Evolutionary conservation across 2,888 invertebrate genomes (phyloP).

Genomic region (Hypena proboscidalis): DNA sequence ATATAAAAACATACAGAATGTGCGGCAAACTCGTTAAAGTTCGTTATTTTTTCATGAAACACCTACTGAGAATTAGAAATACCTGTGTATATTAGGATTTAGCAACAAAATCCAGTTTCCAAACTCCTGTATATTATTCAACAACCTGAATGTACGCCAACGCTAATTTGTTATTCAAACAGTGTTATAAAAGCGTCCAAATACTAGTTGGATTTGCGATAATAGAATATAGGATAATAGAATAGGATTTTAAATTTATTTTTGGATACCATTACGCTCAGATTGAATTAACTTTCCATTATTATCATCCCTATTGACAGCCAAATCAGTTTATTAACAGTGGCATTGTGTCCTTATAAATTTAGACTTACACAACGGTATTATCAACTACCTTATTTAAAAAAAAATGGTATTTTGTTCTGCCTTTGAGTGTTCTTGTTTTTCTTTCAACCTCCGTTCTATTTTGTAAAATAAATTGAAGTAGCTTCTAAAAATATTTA

Average conservation of each 20-base stretch:
- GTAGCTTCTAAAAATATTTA: no score
- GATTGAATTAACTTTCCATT: background rate
- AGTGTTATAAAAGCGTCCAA: background rate
- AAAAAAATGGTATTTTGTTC: no score
- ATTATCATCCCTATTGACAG: background rate
- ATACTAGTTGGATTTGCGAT: background rate
- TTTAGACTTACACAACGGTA: no score
- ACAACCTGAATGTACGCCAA: conserved; percentile 6
- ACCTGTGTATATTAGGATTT: conserved; percentile 1
- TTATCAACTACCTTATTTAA: no score
- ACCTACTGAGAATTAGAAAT: background rate
- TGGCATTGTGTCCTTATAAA: no score
- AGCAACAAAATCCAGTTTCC: background rate
- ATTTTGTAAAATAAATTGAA: no score
- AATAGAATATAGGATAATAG: background rate
- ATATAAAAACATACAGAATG: no score
- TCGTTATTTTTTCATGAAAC: background rate
- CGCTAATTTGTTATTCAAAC: conserved; percentile 5
- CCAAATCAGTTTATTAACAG: no score
- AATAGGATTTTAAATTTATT: conserved; percentile 3
- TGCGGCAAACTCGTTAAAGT: no score
- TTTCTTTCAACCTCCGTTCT: no score
- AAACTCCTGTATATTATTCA: conserved; percentile 22
- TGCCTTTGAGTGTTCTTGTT: no score
- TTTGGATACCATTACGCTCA: background rate